Conservation (phyloP, 2,888 invertebrate genomes). For the Sisyra terminalis region DNA sequence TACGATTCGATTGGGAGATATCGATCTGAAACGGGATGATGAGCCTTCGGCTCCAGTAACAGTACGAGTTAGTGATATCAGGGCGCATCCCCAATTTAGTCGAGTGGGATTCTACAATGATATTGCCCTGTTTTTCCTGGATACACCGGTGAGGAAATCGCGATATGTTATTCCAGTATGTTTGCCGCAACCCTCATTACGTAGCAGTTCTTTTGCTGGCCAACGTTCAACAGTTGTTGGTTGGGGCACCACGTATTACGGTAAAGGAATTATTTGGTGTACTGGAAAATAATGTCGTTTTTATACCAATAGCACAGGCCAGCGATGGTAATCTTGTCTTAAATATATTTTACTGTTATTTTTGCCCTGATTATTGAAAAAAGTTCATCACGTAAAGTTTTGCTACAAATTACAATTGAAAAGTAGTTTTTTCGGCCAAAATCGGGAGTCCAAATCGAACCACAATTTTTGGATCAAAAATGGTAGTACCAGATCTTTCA, state of each 20-base stretch:
- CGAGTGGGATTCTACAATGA: conserved; percentile 90
- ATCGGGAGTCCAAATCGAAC: too few species aligned
- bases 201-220: conserved; percentile 48
- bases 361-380: too few species aligned
- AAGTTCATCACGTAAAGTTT: too few species aligned
- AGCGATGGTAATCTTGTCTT: too few species aligned
- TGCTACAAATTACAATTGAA: too few species aligned
- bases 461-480: too few species aligned
- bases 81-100: conserved; percentile 72
- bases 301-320: too few species aligned
- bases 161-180: conserved; percentile 81
- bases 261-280: too few species aligned
- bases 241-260: conserved; percentile 84
- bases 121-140: conserved; percentile 68
- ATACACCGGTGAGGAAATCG: conserved; percentile 57
- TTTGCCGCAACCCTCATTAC: conserved; percentile 46
- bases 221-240: conserved; percentile 76
- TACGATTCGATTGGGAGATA: conserved; percentile 76
- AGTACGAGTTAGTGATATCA: conserved; percentile 57
- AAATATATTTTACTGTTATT: too few species aligned
- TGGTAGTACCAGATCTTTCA: too few species aligned
- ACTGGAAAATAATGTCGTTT: too few species aligned
- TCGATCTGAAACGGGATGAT: conserved; percentile 68
- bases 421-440: too few species aligned
- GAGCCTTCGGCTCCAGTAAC: conserved; percentile 75